phyloP scores from a whole-genome alignment of 2,888 invertebrate genomes.

The Eupithecia abbreviata region DNA sequence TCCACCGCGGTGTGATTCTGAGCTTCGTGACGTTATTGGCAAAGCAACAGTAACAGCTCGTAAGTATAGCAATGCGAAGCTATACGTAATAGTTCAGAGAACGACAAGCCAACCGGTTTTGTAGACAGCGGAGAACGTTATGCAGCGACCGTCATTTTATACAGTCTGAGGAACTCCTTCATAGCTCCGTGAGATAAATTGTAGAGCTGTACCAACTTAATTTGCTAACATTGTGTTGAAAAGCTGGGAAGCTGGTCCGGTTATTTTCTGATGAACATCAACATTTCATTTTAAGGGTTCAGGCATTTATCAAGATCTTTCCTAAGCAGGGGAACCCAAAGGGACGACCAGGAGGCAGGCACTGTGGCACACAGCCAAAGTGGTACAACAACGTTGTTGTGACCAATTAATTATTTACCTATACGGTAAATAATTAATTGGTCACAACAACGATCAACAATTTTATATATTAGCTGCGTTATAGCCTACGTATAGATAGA shows the following conservation, averaged over 20 bases:
- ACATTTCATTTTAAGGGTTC: background rate
- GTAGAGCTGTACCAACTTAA: background rate
- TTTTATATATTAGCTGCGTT: background rate
- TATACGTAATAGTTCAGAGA: constrained; percentile 13
- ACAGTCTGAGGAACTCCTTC: background rate
- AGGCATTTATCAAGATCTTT: background rate
- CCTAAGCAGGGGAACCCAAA: too few relatives aligned
- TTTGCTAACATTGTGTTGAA: background rate
- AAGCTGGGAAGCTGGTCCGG: background rate
- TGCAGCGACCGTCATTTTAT: background rate
- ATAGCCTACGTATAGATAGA: background rate
- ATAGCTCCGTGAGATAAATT: background rate
- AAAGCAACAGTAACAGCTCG: constrained; percentile 16
- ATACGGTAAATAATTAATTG: background rate
- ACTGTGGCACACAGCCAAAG: too few relatives aligned
- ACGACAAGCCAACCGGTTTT: background rate
- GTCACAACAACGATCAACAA: background rate
- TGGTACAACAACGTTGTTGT: too few relatives aligned
- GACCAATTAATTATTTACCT: too few relatives aligned
- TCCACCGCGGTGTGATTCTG: constrained; percentile 15
- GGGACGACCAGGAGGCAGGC: too few relatives aligned
- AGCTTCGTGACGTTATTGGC: constrained; percentile 29
- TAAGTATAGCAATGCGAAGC: background rate
- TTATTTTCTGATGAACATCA: background rate
- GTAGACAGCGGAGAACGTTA: background rate